phyloP scores from a whole-genome alignment of 2,888 invertebrate genomes.

The Diarsia brunnea region DNA sequence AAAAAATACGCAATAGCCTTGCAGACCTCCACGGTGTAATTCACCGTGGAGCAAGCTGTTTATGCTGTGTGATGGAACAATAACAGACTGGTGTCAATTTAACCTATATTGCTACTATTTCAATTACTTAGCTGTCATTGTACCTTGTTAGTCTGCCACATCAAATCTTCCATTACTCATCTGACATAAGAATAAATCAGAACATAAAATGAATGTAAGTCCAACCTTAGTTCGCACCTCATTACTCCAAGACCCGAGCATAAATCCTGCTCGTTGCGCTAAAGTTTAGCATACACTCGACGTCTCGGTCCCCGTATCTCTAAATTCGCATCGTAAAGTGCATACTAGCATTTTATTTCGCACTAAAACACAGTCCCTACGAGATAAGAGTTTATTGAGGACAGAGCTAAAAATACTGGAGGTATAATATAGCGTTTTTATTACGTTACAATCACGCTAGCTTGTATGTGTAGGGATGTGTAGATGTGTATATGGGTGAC shows the following conservation, averaged over 20 bases:
- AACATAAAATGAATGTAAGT: slow-evolving; percentile 32
- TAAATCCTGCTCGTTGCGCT: slow-evolving; percentile 46
- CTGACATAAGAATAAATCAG: slow-evolving; percentile 22
- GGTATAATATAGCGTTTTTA: slow-evolving; percentile 53
- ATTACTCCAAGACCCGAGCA: slow-evolving; percentile 41
- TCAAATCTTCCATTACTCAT: not conserved
- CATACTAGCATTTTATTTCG: slow-evolving; percentile 67
- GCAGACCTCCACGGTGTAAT: too few relatives aligned
- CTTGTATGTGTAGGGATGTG: slow-evolving; percentile 2
- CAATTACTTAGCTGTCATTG: not conserved
- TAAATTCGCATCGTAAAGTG: slow-evolving; percentile 67
- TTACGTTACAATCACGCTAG: slow-evolving; percentile 50
- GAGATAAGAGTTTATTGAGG: slow-evolving; percentile 64
- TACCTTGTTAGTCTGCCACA: not conserved
- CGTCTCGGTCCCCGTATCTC: slow-evolving; percentile 48
- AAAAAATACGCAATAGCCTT: too few relatives aligned
- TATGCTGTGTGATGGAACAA: not conserved
- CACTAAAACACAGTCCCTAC: slow-evolving; percentile 66
- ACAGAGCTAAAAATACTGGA: slow-evolving; percentile 57
- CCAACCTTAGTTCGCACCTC: slow-evolving; percentile 50
- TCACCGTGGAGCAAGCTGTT: too few relatives aligned
- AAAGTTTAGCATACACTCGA: slow-evolving; percentile 61
- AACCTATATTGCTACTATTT: not conserved
- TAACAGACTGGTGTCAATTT: not conserved
- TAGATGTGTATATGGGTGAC: not conserved